A percentile compares a stretch with the other conserved stretches of the same genome.
Evolutionary conservation across 2,797 vertebrate genomes (phyloP).

Genomic region (Phrynocephalus guinanensis): DNA sequence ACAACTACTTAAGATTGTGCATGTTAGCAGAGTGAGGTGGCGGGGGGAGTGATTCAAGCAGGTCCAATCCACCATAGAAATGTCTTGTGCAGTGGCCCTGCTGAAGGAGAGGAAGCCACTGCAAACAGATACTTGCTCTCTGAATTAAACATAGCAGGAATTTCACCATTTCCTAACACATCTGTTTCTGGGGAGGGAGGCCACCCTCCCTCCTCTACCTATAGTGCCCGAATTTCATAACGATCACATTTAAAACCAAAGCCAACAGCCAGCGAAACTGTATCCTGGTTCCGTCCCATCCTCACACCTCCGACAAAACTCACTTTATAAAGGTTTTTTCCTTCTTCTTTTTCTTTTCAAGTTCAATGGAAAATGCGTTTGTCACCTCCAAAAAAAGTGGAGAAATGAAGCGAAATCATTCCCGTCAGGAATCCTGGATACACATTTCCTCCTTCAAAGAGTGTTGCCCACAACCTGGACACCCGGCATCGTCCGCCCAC

Average conservation of each 20-base stretch:
- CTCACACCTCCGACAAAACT: constrained; percentile 26
- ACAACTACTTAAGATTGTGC: constrained; percentile 23
- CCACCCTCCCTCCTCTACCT: background rate
- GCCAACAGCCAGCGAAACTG: constrained; percentile 26
- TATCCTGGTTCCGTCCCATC: constrained; percentile 17
- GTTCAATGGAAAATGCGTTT: constrained; percentile 62
- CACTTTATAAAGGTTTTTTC: constrained; percentile 52
- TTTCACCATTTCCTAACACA: background rate
- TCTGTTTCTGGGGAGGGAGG: background rate
- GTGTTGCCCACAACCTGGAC: constrained; percentile 66
- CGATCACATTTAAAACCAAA: constrained; percentile 23
- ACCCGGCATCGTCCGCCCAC: constrained; percentile 63
- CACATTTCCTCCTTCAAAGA: constrained; percentile 70
- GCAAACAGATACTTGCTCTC: background rate
- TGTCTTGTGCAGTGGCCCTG: too few species aligned
- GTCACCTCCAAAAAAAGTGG: constrained; percentile 80
- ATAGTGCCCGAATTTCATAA: background rate
- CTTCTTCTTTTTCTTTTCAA: background rate
- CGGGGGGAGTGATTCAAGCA: background rate
- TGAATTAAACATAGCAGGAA: background rate
- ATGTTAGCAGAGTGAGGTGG: background rate
- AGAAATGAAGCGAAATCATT: constrained; percentile 78
- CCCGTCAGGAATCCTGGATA: constrained; percentile 77
- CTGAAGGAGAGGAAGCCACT: background rate
- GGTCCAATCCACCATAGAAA: background rate